Conservation (phyloP, 2,888 invertebrate species). For the Podotricha telesiphe region DNA sequence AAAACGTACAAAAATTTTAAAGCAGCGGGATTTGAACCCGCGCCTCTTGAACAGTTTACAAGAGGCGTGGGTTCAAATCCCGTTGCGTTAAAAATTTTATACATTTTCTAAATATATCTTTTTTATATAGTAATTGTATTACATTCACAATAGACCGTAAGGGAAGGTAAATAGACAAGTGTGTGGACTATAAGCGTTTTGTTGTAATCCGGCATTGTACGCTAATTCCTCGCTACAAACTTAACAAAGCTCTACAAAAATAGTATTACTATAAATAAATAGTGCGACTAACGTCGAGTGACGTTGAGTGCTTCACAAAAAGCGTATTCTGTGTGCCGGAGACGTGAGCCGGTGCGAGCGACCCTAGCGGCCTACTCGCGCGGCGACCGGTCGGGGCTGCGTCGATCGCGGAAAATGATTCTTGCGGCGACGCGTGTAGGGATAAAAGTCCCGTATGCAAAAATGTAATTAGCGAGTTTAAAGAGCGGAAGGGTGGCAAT, state of each 20-base stretch:
- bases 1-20: no score
- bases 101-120: no score
- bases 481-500: conserved; percentile 48
- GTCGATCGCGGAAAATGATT: conserved; percentile 29
- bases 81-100: no score
- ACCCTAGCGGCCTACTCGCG: conserved; percentile 38
- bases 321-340: conserved; percentile 57
- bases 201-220: conserved; percentile 50
- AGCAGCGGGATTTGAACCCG: no score
- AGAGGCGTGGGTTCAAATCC: no score
- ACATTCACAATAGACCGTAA: not conserved
- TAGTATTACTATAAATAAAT: conserved; percentile 77
- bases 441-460: conserved; percentile 36
- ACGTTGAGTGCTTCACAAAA: conserved; percentile 75
- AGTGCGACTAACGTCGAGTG: conserved; percentile 62
- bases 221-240: conserved; percentile 52
- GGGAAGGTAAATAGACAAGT: not conserved
- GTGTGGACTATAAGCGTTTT: conserved; percentile 34
- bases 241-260: conserved; percentile 66
- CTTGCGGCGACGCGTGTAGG: conserved; percentile 42
- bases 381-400: conserved; percentile 21
- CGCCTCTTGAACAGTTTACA: no score
- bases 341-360: conserved; percentile 37
- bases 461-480: conserved; percentile 49
- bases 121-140: conserved; percentile 25